Evolutionary conservation across 2,888 invertebrate species (phyloP).

Genomic region (Andrena fulva): DNA sequence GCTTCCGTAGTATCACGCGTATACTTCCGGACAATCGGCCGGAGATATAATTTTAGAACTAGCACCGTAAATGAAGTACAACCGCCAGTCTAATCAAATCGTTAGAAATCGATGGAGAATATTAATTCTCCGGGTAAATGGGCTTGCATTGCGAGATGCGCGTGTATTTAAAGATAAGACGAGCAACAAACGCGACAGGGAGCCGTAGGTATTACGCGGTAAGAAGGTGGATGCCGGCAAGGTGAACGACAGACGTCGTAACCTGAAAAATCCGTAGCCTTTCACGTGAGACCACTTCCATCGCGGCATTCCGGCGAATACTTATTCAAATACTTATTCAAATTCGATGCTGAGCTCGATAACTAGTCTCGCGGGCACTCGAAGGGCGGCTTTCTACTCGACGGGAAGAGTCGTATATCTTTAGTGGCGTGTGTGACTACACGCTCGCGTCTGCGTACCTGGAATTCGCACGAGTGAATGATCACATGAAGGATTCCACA

Average conservation of each 20-base stretch:
- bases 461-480: conserved; percentile 55
- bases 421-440: conserved; percentile 6
- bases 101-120: no score
- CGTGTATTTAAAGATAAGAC: conserved; percentile 3
- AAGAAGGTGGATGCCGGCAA: conserved; percentile 8
- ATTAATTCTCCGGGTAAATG: no score
- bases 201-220: conserved; percentile 2
- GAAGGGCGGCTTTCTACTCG: conserved; percentile 27
- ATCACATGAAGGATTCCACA: conserved; percentile 43
- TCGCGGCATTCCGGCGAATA: conserved; percentile 27
- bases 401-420: conserved; percentile 37
- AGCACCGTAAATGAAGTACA: no score
- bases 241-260: conserved; percentile 26
- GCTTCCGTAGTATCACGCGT: no score
- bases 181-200: background rate
- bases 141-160: background rate
- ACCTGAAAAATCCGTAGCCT: conserved; percentile 16
- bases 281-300: conserved; percentile 33
- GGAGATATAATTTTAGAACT: no score
- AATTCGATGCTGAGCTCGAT: conserved; percentile 57
- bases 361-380: conserved; percentile 32
- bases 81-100: no score
- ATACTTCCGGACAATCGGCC: no score
- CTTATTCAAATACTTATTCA: conserved; percentile 57
- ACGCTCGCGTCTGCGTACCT: background rate